Conservation (phyloP, 2,113 vertebrate species). For the Brachyhypopomus occidentalis region DNA sequence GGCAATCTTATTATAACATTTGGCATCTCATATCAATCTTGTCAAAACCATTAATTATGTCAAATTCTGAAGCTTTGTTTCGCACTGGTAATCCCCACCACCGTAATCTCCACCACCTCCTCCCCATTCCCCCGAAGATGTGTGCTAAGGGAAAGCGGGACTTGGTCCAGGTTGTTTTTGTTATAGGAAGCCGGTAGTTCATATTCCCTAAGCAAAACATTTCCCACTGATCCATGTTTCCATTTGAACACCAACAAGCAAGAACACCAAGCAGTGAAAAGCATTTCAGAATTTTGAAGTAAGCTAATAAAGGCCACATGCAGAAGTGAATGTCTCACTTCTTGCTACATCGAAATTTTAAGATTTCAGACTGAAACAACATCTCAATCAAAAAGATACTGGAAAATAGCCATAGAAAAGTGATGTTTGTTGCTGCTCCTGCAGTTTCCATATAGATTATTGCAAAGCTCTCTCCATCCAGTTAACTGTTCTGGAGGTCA, state of each 20-base stretch:
- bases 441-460: slow-evolving; percentile 18
- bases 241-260: background rate
- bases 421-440: background rate
- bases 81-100: background rate
- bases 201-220: slow-evolving; percentile 30
- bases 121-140: background rate
- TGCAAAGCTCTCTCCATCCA: slow-evolving; percentile 32
- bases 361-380: background rate
- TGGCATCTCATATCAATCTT: background rate
- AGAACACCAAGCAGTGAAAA: background rate
- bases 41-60: background rate
- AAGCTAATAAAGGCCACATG: background rate
- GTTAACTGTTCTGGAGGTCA: slow-evolving; percentile 46
- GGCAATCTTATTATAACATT: background rate
- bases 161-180: slow-evolving; percentile 50
- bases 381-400: background rate
- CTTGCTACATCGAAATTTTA: background rate
- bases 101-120: too few species aligned
- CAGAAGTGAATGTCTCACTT: background rate
- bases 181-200: slow-evolving; percentile 25
- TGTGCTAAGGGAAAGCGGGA: slow-evolving; percentile 25
- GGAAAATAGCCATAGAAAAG: too few species aligned
- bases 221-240: slow-evolving; percentile 11
- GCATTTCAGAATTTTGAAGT: background rate
- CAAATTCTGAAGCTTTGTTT: background rate